These are phyloP conservation scores for Anolis apletophallus DNA, from an alignment of 2,797 vertebrate genomes.

Conservation along the genomic window DNA sequence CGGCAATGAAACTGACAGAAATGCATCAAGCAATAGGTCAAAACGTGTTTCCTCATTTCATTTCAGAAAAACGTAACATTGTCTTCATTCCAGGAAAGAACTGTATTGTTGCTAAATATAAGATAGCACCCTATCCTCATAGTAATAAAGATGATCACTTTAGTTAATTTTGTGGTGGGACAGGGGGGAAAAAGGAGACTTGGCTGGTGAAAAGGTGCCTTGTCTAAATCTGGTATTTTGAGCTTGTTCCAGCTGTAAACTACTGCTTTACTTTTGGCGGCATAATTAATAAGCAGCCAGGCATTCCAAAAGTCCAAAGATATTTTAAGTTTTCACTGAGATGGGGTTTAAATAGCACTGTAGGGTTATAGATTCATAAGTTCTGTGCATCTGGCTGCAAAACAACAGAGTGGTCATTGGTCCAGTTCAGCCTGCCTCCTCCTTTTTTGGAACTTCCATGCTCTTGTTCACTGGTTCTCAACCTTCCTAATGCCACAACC, in stretches of 20 bases:
- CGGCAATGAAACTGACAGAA: background rate
- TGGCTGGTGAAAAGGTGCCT: background rate
- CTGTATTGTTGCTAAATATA: conserved; percentile 1
- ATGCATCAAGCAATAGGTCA: background rate
- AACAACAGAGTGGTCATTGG: background rate
- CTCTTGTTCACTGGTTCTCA: background rate
- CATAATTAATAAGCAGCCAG: background rate
- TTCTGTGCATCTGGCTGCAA: background rate
- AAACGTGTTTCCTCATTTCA: background rate
- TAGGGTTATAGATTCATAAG: background rate
- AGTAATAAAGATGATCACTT: background rate
- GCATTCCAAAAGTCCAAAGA: background rate
- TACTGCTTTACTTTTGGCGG: background rate
- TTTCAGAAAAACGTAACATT: background rate
- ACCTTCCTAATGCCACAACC: too few relatives aligned
- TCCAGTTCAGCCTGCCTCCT: background rate
- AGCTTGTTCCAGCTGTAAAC: background rate
- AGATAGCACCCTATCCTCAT: background rate
- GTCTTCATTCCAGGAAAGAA: background rate
- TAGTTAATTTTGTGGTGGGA: background rate
- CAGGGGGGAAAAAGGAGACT: background rate
- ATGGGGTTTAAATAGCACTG: background rate
- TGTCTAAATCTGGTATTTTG: background rate
- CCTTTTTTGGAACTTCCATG: background rate
- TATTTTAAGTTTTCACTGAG: background rate